These are phyloP conservation scores for Actinostola sp. DNA, from an alignment of 92 coral and sea anemone genomes.

Conservation along the genomic window DNA sequence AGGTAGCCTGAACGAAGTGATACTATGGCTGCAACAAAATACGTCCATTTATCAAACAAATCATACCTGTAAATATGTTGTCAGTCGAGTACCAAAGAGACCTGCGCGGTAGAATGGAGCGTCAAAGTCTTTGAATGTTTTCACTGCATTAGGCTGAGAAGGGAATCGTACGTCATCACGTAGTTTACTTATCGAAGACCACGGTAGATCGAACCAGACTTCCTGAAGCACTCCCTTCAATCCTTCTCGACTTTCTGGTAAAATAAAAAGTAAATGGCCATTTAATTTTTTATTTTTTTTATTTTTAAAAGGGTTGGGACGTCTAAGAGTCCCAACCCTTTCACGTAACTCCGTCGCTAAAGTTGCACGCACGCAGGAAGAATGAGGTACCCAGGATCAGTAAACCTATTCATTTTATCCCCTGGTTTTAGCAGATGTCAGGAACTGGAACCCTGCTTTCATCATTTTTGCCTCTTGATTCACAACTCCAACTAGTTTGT, in stretches of 20 bases:
- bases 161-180: conserved; percentile 24
- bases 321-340: too few relatives aligned
- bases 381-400: too few relatives aligned
- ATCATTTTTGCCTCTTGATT: too few relatives aligned
- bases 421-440: too few relatives aligned
- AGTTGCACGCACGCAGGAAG: too few relatives aligned
- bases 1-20: too few relatives aligned
- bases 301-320: background rate
- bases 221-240: conserved; percentile 14
- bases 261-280: background rate
- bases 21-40: too few relatives aligned
- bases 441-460: too few relatives aligned
- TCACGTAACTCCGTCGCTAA: too few relatives aligned
- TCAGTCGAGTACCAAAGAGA: background rate
- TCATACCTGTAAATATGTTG: conserved; percentile 20
- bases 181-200: background rate
- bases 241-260: conserved; percentile 1
- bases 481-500: too few relatives aligned
- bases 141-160: background rate
- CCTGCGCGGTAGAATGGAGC: background rate
- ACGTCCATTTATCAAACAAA: too few relatives aligned
- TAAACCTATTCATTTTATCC: too few relatives aligned
- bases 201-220: conserved; percentile 3
- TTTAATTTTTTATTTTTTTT: background rate
- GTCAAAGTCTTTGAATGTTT: conserved; percentile 4